Base-by-base conservation (phyloP, 2,797 vertebrate genomes). In the Chanos chanos region DNA sequence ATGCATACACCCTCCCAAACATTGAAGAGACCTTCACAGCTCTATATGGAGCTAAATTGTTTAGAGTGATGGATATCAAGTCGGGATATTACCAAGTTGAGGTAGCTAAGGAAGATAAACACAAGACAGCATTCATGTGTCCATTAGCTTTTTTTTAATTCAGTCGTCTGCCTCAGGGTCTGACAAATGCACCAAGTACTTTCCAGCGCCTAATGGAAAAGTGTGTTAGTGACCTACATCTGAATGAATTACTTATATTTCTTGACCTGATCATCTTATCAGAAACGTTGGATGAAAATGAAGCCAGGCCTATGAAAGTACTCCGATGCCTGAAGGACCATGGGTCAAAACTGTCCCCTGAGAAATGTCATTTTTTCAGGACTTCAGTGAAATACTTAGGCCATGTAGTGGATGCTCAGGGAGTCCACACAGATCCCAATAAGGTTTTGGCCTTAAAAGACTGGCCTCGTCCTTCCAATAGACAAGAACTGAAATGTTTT, bases 181-280 rank as follows among this genome's bases (percentile, higher is more conserved):
- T n/a, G n/a, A n/a, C n/a, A n/a, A n/a, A n/a, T n/a, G n/a, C n/a
- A n/a, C n/a, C n/a, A n/a, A n/a, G n/a, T n/a, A n/a, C n/a, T n/a
- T n/a, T n/a, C n/a, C n/a, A n/a, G n/a, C n/a, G 52, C 61, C 77
- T 63, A 33, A 63, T 71, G 45, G 30, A 13, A 9, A 47, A 8
- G 10, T 37, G 10, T 8, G 28, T 50, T 1, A 27, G 27, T 4
- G 7, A 50, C 7, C 12, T 28, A 7, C 5, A 34, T 21, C n/a
- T 33, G 15, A 51, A 8, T 34, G n/a, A 51, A 10, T 49, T 51
- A 4, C 19, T 51, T 2, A 15, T 51, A 1, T 51, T 51, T 4
- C 8, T 34, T 19, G 49, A 34, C 5, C 8, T 51, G 2, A 51
- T 33, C 22, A 43, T 45, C 8, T 51, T 51, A 34, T 34, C 27